phyloP scores from a whole-genome alignment of 2,888 invertebrate species.

The Dusona sp. region DNA sequence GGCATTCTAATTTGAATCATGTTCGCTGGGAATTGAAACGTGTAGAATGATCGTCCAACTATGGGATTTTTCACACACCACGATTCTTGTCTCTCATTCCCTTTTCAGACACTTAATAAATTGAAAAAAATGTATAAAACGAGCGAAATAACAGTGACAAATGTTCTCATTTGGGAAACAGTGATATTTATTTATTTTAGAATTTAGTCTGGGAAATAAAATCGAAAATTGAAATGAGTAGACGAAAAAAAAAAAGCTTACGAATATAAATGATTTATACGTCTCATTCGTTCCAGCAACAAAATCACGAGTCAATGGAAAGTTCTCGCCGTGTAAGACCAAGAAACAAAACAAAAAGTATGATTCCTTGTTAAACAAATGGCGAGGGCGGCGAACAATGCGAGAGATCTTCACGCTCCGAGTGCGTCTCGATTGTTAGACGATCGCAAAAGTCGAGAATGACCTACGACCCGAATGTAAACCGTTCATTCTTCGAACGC shows the following conservation, averaged over 20 bases:
- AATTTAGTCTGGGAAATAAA: not conserved
- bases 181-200: not conserved
- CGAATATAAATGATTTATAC: not conserved
- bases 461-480: slow-evolving; percentile 54
- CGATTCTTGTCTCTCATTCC: slow-evolving; percentile 9
- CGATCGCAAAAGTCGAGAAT: slow-evolving; percentile 55
- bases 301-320: slow-evolving; percentile 12
- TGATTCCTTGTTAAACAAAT: slow-evolving; percentile 51
- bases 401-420: slow-evolving; percentile 60
- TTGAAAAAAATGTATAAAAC: slow-evolving; percentile 4
- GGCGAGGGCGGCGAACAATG: slow-evolving; percentile 59
- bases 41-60: not conserved
- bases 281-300: slow-evolving; percentile 27
- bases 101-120: not conserved
- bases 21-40: slow-evolving; percentile 50
- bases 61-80: slow-evolving; percentile 62
- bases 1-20: slow-evolving; percentile 36
- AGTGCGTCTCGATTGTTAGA: slow-evolving; percentile 45
- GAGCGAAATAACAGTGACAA: not conserved
- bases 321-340: slow-evolving; percentile 19
- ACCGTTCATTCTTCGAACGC: not conserved
- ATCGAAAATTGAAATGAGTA: too few species aligned
- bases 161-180: not conserved
- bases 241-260: not conserved
- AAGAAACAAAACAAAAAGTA: slow-evolving; percentile 22